A percentile compares a stretch with the other conserved stretches of the same genome.
These are phyloP conservation scores for Lepus europaeus DNA, from an alignment of 2,113 vertebrate genomes.

Conservation along the genomic window DNA sequence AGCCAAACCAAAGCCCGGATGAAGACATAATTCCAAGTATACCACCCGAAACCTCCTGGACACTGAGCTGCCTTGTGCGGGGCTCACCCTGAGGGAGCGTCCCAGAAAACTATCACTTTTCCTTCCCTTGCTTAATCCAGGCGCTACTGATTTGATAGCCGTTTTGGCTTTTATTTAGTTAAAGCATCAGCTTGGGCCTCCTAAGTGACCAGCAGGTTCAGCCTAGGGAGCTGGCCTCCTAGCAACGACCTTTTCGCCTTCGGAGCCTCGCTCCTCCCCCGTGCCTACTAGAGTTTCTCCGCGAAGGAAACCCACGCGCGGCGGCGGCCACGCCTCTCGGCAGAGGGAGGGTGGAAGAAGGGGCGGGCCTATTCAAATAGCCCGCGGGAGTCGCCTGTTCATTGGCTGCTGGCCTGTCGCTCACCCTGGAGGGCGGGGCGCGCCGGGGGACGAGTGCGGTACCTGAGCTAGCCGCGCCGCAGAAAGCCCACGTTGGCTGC, in stretches of 20 bases:
- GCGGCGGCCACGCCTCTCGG: constrained; percentile 65
- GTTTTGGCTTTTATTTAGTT: constrained; percentile 11
- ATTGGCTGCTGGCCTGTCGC: constrained; percentile 70
- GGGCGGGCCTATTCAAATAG: constrained; percentile 70
- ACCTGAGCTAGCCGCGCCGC: constrained; percentile 74
- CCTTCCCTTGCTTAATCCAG: background rate
- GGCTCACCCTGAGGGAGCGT: constrained; percentile 45
- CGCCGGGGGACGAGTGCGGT: constrained; percentile 64
- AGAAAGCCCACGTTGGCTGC: constrained; percentile 73
- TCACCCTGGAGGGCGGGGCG: constrained; percentile 68
- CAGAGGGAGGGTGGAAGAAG: constrained; percentile 65
- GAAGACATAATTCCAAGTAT: constrained; percentile 3
- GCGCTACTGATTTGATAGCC: background rate
- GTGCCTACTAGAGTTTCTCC: background rate
- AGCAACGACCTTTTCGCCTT: background rate
- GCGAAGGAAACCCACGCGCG: background rate
- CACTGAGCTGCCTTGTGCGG: background rate
- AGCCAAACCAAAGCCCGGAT: background rate
- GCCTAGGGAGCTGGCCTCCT: background rate
- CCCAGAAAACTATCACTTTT: background rate
- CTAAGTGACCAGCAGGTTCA: background rate
- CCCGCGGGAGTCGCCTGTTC: background rate
- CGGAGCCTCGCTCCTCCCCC: background rate
- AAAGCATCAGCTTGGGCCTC: background rate
- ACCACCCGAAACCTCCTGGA: background rate